Percentiles rank a stretch among this genome's conserved stretches.
Conservation (phyloP, 2,113 vertebrate species). For the Numenius arquata region DNA sequence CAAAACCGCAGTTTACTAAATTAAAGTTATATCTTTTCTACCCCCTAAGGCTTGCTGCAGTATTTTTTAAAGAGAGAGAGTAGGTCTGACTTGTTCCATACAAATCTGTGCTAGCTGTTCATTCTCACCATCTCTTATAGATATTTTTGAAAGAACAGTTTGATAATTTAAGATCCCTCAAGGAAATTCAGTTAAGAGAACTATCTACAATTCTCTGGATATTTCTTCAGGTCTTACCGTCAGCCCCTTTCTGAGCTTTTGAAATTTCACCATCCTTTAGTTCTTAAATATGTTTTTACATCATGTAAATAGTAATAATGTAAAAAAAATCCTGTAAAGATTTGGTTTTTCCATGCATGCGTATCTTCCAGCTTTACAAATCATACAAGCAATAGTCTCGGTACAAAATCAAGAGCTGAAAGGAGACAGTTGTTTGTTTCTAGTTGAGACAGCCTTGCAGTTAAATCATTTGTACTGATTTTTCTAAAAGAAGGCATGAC, state of each 20-base stretch:
- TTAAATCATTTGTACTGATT: not conserved
- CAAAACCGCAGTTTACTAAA: not conserved
- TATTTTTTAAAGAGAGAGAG: not conserved
- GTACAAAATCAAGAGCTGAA: not conserved
- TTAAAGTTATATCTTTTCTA: not conserved
- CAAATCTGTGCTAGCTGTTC: not conserved
- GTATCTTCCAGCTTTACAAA: not conserved
- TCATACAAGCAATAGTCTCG: not conserved
- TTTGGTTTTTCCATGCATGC: not conserved
- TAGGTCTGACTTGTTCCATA: not conserved
- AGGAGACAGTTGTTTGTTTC: not conserved
- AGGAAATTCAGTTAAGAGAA: not conserved
- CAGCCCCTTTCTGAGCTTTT: not conserved
- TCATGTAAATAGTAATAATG: not conserved
- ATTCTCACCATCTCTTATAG: not conserved
- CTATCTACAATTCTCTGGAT: not conserved
- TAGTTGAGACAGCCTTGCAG: not conserved
- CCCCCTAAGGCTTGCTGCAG: not conserved
- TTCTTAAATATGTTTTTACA: not conserved
- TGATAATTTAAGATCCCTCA: not conserved
- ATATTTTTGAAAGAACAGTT: not conserved
- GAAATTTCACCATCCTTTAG: not conserved
- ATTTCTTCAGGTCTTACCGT: not conserved
- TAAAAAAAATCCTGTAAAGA: not conserved
- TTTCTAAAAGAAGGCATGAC: not conserved